These are phyloP conservation scores for Neuroscelio doddi DNA, from an alignment of 2,888 invertebrate species.

Conservation along the genomic window DNA sequence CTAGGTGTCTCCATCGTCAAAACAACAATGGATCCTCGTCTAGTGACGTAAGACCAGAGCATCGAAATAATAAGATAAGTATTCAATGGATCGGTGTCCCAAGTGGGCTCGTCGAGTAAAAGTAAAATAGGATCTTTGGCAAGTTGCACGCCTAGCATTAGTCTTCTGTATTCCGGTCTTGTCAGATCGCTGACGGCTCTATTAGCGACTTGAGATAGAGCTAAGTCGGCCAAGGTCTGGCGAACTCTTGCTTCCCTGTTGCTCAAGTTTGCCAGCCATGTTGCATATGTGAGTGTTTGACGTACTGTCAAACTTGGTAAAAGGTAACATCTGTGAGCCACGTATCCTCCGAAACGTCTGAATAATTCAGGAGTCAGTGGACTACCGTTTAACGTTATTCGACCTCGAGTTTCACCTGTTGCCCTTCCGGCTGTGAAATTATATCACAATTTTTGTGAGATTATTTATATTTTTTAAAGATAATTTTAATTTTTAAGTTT, in stretches of 20 bases:
- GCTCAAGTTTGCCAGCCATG: constrained; percentile 72
- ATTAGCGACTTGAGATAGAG: constrained; percentile 91
- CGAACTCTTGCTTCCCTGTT: constrained; percentile 83
- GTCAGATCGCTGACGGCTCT: constrained; percentile 88
- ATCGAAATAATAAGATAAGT: constrained; percentile 96
- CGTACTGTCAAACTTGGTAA: constrained; percentile 90
- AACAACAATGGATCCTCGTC: constrained; percentile 91
- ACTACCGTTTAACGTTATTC: constrained; percentile 90
- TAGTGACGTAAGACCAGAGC: constrained; percentile 90
- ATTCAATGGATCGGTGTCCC: constrained; percentile 94
- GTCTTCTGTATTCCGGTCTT: constrained; percentile 90
- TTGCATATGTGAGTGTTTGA: constrained; percentile 87
- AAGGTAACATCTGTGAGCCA: constrained; percentile 88
- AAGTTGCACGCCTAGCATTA: constrained; percentile 93
- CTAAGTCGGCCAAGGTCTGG: constrained; percentile 94
- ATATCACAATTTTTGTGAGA: neutral
- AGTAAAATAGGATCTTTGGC: constrained; percentile 94
- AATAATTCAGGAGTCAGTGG: constrained; percentile 87
- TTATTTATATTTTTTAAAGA: neutral
- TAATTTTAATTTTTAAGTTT: no score
- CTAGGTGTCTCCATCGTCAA: constrained; percentile 95
- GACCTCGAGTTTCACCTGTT: constrained; percentile 85
- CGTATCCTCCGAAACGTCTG: constrained; percentile 90
- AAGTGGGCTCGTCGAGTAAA: constrained; percentile 93
- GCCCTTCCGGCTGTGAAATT: constrained; percentile 77